A percentile compares a stretch with the other conserved stretches of the same genome.
Conservation (phyloP, 1,140 invertebrate species). For the Ladona fulva region DNA sequence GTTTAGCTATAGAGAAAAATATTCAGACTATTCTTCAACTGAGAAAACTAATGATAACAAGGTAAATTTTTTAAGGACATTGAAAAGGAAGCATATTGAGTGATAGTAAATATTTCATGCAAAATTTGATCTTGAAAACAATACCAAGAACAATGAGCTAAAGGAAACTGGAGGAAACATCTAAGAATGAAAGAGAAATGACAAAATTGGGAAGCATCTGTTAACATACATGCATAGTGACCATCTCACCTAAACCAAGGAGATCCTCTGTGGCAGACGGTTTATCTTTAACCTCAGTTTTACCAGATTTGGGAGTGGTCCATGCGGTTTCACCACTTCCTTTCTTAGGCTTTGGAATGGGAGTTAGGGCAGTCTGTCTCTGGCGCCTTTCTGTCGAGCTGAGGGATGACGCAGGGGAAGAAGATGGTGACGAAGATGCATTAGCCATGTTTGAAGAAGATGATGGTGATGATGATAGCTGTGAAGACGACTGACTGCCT, state of each 20-base stretch:
- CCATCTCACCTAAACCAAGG: conserved; percentile 45
- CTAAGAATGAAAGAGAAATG: too few species aligned
- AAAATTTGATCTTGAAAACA: too few species aligned
- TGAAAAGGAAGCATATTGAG: too few species aligned
- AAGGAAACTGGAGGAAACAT: too few species aligned
- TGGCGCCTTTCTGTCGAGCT: conserved; percentile 28
- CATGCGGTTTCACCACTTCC: conserved; percentile 31
- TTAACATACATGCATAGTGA: conserved; percentile 25
- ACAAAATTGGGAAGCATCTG: too few species aligned
- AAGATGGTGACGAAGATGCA: background rate
- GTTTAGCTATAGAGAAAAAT: too few species aligned
- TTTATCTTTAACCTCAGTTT: conserved; percentile 40
- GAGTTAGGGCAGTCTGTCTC: conserved; percentile 25
- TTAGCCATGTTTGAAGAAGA: background rate
- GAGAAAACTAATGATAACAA: too few species aligned
- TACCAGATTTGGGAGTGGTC: conserved; percentile 59
- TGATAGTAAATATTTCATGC: too few species aligned
- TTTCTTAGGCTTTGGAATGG: conserved; percentile 36
- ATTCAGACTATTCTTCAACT: too few species aligned
- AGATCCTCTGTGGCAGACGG: conserved; percentile 43
- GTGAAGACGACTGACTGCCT: conserved; percentile 49
- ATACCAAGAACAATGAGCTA: too few species aligned
- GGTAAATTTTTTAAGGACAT: too few species aligned
- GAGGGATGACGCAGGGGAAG: conserved; percentile 30
- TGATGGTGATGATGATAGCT: background rate